Evolutionary conservation across 2,888 invertebrate species (phyloP).

Genomic region (Caradrina kadenii): DNA sequence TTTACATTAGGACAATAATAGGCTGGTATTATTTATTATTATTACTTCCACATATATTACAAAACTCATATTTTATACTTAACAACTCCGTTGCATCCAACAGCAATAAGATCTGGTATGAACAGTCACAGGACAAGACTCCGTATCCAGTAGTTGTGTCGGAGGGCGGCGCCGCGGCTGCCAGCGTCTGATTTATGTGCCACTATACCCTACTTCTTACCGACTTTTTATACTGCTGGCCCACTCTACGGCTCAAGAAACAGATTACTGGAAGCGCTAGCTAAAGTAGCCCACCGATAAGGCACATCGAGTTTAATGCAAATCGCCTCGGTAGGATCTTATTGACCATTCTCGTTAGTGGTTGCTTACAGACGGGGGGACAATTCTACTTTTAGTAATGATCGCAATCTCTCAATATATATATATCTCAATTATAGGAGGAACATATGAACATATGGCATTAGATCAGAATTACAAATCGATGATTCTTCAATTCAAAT

Average conservation of each 20-base stretch:
- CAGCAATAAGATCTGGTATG: constrained; percentile 8
- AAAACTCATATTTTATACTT: neutral
- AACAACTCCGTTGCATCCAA: neutral
- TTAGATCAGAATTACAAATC: too few relatives aligned
- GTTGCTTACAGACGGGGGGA: too few relatives aligned
- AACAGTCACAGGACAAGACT: constrained; percentile 14
- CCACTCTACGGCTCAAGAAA: constrained; percentile 31
- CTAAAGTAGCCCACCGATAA: neutral
- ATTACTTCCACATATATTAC: neutral
- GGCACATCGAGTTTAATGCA: neutral
- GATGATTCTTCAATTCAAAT: too few relatives aligned
- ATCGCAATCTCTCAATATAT: too few relatives aligned
- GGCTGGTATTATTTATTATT: too few relatives aligned
- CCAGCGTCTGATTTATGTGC: constrained; percentile 67
- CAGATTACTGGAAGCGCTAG: constrained; percentile 39
- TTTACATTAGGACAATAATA: too few relatives aligned
- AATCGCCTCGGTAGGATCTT: neutral
- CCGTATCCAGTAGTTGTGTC: constrained; percentile 20
- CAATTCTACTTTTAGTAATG: too few relatives aligned
- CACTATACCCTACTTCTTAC: constrained; percentile 63
- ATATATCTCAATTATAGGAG: too few relatives aligned
- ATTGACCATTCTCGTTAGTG: too few relatives aligned
- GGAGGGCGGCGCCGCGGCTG: constrained; percentile 50
- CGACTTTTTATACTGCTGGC: constrained; percentile 63
- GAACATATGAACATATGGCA: too few relatives aligned